A percentile compares a stretch with the other conserved stretches of the same genome.
Evolutionary conservation across 2,797 vertebrate genomes (phyloP).

Genomic region (Enoplosus armatus): DNA sequence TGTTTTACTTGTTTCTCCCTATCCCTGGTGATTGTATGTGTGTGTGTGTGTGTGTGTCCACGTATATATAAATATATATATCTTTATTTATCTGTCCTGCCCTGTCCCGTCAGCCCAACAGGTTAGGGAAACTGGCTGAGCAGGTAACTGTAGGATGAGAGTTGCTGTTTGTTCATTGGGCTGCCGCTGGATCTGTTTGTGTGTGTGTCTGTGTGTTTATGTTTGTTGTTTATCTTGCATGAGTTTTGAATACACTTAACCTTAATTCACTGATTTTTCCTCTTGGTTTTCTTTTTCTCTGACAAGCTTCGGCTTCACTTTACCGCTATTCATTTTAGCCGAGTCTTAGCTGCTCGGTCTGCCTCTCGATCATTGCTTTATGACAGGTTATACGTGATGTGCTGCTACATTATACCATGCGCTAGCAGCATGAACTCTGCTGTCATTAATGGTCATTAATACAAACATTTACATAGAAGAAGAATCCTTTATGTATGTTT

Average conservation of each 20-base stretch:
- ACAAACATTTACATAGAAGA: background rate
- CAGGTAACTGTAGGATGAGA: constrained; percentile 90
- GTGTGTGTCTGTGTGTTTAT: constrained; percentile 19
- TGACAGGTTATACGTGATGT: constrained; percentile 3
- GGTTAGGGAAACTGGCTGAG: constrained; percentile 98
- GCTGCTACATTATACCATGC: constrained; percentile 24
- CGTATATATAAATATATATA: constrained; percentile 52
- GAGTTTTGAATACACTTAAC: constrained; percentile 60
- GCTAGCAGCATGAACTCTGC: constrained; percentile 43
- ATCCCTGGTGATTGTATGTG: constrained; percentile 29
- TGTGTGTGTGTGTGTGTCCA: constrained; percentile 50
- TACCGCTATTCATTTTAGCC: constrained; percentile 33
- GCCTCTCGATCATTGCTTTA: constrained; percentile 31
- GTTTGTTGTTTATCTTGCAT: constrained; percentile 67
- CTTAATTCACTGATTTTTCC: constrained; percentile 28
- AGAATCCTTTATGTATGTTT: background rate
- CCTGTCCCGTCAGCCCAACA: constrained; percentile 96
- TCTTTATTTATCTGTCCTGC: constrained; percentile 83
- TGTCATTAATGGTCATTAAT: background rate
- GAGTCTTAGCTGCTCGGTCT: constrained; percentile 25
- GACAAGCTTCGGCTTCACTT: constrained; percentile 50
- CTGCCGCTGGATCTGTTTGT: constrained; percentile 65
- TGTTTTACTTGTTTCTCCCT: constrained; percentile 22
- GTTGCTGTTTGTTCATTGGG: constrained; percentile 63
- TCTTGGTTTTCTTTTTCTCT: constrained; percentile 22